Evolutionary conservation across 2,113 vertebrate genomes (phyloP), one percentile per base, ranked within the genome.

Genomic region (Thermophis baileyi): DNA sequence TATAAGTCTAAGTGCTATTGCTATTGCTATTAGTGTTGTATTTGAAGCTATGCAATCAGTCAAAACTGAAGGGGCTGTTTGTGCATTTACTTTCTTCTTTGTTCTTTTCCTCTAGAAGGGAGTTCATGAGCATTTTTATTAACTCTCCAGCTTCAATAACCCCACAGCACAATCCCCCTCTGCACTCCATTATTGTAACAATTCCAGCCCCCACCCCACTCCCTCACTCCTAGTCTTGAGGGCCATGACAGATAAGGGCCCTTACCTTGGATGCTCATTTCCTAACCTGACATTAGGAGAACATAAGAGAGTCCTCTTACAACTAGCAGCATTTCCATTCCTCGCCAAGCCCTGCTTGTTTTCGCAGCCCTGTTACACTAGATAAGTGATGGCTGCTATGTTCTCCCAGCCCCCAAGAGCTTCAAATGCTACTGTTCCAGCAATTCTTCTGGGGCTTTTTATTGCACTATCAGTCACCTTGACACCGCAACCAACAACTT

Each of bases 401-500:
- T 90, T 93, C 74, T 57, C 88, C 92, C 44, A 49, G 14, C 40
- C 86, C 69, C 85, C 50, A 92, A 85, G 85, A 74, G 46, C 88
- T 90, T 24, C 35, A 89, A n/a, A 35, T 44, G 47, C 35, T 60
- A 47, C 53, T 40, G 24, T n/a, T 90, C n/a, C 50, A 86, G 22
- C 57, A 24, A 50, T 40, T 88, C 74, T 93, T 90, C 74, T 35
- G 25, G 47, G 88, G 18, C 53, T 86, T 86, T 90, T 85, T 51
- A 93, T 86, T 90, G 54, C 89, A 87, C 85, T 60, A 90, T 93
- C 88, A 86, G 89, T 93, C 88, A 93, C 92, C 88, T 89, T 92
- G 92, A 85, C 92, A 89, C 88, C 46, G 8, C 63, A n/a, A 53
- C 63, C 88, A 89, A 92, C 50, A 89, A 49, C 44, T 85, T 53